phyloP scores from a whole-genome alignment of 1,140 invertebrate genomes.

The Amphibalanus amphitrite region DNA sequence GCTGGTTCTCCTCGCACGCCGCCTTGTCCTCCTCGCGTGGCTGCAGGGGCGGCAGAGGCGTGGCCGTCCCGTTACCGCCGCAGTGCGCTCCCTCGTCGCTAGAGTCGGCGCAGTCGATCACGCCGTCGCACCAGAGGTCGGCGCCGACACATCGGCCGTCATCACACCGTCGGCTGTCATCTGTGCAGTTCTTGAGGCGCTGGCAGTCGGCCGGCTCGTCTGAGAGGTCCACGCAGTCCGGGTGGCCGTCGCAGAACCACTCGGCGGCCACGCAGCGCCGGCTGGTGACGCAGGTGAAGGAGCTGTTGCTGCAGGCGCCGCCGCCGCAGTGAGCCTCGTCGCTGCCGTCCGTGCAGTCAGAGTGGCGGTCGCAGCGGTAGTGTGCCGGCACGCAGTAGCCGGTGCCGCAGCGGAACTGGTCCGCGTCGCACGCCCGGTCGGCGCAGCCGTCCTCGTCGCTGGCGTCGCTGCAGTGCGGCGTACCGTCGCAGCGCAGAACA shows the following conservation, averaged over 20 bases:
- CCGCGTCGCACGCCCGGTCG: slow-evolving; percentile 7
- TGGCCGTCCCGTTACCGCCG: slow-evolving; percentile 33
- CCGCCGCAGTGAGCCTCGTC: slow-evolving; percentile 14
- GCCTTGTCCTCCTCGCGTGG: slow-evolving; percentile 13
- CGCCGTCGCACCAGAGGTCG: slow-evolving; percentile 21
- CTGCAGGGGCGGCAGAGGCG: slow-evolving; percentile 21
- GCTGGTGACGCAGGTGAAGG: not conserved
- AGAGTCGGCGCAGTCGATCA: slow-evolving; percentile 24
- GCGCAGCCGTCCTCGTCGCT: slow-evolving; percentile 21
- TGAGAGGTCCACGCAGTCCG: slow-evolving; percentile 23
- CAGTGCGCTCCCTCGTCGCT: slow-evolving; percentile 25
- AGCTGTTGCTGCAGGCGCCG: not conserved
- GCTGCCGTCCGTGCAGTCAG: slow-evolving; percentile 17
- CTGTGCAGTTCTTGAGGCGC: slow-evolving; percentile 16
- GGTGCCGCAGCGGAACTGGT: slow-evolving; percentile 9
- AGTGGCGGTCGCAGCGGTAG: slow-evolving; percentile 15
- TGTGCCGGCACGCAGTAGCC: slow-evolving; percentile 13
- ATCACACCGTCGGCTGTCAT: slow-evolving; percentile 31
- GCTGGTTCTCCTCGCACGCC: slow-evolving; percentile 19
- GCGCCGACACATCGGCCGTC: slow-evolving; percentile 25
- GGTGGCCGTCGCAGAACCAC: slow-evolving; percentile 23
- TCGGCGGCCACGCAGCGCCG: slow-evolving; percentile 18
- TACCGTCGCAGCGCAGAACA: slow-evolving; percentile 21
- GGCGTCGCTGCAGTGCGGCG: slow-evolving; percentile 22
- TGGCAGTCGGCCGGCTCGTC: slow-evolving; percentile 23